Evolutionary conservation across 1,140 invertebrate genomes (phyloP).

Genomic region (Oscheius sp.): DNA sequence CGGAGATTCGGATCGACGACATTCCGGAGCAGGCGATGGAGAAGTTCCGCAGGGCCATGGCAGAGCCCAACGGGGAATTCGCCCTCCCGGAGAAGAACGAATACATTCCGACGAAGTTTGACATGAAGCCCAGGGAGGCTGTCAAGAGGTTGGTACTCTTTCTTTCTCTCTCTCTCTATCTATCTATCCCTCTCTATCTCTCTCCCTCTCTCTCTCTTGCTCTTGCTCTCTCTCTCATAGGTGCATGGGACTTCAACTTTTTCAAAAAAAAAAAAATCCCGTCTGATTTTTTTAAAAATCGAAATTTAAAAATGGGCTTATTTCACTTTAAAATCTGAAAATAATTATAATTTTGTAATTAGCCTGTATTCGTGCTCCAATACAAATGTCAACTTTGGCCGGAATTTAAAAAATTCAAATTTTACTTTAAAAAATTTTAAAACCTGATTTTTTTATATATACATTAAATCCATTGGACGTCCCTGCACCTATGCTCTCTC

Average conservation of each 20-base stretch:
- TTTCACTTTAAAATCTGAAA: not conserved
- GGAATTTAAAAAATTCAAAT: not conserved
- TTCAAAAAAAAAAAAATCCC: too few relatives aligned
- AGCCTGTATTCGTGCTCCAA: too few relatives aligned
- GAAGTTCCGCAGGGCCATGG: slow-evolving; percentile 23
- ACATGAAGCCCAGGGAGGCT: slow-evolving; percentile 69
- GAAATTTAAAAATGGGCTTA: not conserved
- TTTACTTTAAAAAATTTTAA: not conserved
- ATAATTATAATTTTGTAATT: too few relatives aligned
- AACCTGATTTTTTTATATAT: not conserved
- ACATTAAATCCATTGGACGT: not conserved
- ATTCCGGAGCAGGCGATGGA: slow-evolving; percentile 63
- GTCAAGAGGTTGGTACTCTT: not conserved
- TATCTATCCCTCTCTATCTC: too few relatives aligned
- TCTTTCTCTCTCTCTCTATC: too few relatives aligned
- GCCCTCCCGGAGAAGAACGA: slow-evolving; percentile 79
- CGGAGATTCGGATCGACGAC: slow-evolving; percentile 75
- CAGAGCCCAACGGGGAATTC: slow-evolving; percentile 65
- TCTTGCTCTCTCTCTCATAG: too few relatives aligned
- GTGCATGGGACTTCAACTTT: too few relatives aligned
- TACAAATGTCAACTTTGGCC: not conserved
- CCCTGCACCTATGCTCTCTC: too few relatives aligned
- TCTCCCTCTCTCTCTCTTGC: too few relatives aligned
- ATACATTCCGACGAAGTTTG: slow-evolving; percentile 84
- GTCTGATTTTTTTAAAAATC: too few relatives aligned